A percentile compares a stretch with the other conserved stretches of the same genome.
These are phyloP conservation scores for Dromas ardeola DNA, from an alignment of 2,113 vertebrate species.

Conservation along the genomic window DNA sequence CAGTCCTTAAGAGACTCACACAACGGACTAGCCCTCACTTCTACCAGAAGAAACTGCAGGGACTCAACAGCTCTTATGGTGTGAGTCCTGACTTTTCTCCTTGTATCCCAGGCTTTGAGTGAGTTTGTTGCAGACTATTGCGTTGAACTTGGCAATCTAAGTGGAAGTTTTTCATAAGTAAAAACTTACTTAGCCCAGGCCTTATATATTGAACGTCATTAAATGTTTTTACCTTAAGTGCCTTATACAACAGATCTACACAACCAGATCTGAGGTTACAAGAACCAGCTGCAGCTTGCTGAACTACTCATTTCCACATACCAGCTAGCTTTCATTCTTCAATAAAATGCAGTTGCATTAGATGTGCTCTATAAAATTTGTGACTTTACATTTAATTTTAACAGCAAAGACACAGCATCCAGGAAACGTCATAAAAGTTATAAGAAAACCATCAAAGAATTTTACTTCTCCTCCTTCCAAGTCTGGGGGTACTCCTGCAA, in stretches of 20 bases:
- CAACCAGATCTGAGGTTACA: background rate
- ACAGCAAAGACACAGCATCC: background rate
- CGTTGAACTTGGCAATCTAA: background rate
- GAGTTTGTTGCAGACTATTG: background rate
- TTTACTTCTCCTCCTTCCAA: background rate
- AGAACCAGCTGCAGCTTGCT: background rate
- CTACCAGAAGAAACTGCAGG: background rate
- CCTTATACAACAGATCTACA: background rate
- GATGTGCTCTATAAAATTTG: background rate
- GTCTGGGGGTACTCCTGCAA: background rate
- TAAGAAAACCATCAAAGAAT: background rate
- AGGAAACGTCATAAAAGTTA: background rate
- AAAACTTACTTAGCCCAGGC: background rate
- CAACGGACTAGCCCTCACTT: background rate
- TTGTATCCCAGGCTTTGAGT: background rate
- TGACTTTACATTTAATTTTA: background rate
- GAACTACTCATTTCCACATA: background rate
- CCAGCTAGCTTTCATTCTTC: background rate
- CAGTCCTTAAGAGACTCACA: background rate
- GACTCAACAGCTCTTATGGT: fast-evolving
- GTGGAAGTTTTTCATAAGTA: background rate
- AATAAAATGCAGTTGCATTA: background rate
- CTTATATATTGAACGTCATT: background rate
- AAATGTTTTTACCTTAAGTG: background rate
- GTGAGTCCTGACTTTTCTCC: background rate